phyloP scores from a whole-genome alignment of 2,797 vertebrate species.

The Sylvia borin region DNA sequence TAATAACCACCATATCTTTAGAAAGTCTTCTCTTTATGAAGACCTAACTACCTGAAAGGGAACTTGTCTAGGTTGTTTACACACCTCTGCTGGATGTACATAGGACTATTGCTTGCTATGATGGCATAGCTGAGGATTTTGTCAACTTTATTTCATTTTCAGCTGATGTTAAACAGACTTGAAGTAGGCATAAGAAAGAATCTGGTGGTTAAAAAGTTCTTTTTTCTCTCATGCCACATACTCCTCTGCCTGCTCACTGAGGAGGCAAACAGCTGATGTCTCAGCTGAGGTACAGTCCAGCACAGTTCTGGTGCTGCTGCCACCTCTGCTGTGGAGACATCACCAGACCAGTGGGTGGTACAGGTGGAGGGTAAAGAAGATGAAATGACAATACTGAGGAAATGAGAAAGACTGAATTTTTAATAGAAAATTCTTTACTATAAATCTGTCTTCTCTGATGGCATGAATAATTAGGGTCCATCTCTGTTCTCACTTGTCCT shows the following conservation, averaged over 20 bases:
- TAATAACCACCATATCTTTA: neutral
- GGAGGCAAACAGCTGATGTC: neutral
- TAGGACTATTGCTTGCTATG: no score
- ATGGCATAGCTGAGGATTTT: neutral
- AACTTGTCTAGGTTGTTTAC: neutral
- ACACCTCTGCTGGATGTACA: no score
- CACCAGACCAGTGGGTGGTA: neutral
- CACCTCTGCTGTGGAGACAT: neutral
- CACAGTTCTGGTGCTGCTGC: neutral
- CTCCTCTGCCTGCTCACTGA: neutral
- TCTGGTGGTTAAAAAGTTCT: neutral
- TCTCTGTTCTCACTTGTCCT: neutral
- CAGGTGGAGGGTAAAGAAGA: slow-evolving; percentile 87
- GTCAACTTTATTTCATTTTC: neutral
- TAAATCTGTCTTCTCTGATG: neutral
- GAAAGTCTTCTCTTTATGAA: neutral
- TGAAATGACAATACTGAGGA: slow-evolving; percentile 81
- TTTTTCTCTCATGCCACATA: fast-evolving
- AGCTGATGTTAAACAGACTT: neutral
- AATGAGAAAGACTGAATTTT: slow-evolving; percentile 78
- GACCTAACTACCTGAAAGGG: neutral
- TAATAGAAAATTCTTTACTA: neutral
- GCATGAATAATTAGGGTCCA: neutral
- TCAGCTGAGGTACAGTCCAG: neutral
- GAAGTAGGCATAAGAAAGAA: neutral